A percentile compares a stretch with the other conserved stretches of the same genome.
These are phyloP conservation scores for Actenoides lindsayi DNA, from an alignment of 2,113 vertebrate genomes.

Conservation along the genomic window DNA sequence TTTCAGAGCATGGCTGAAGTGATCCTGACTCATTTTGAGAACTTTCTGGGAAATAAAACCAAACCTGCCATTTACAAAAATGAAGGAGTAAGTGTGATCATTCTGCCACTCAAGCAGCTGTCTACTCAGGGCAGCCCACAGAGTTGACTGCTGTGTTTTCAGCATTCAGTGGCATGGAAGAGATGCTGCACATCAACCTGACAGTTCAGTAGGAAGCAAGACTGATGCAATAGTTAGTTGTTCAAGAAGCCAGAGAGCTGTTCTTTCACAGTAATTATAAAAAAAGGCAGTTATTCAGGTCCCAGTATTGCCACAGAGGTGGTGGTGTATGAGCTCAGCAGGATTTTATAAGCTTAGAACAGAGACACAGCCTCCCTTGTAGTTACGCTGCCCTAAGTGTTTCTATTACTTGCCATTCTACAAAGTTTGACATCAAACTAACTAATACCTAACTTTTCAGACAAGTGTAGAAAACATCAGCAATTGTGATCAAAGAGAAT, in stretches of 20 bases:
- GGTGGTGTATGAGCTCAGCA: not conserved
- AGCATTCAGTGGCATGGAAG: not conserved
- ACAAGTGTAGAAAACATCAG: not conserved
- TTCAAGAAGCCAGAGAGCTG: not conserved
- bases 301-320: not conserved
- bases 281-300: not conserved
- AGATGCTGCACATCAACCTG: not conserved
- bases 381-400: not conserved
- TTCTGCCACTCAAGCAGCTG: not conserved
- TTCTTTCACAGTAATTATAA: not conserved
- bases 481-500: not conserved
- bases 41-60: not conserved
- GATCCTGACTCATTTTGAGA: not conserved
- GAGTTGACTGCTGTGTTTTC: not conserved
- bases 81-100: not conserved
- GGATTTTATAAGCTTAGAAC: not conserved
- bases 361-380: not conserved
- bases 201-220: not conserved
- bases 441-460: not conserved
- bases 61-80: not conserved
- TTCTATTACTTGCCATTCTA: not conserved
- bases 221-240: not conserved
- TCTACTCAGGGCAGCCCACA: not conserved
- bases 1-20: not conserved
- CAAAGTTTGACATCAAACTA: not conserved